Evolutionary conservation across 2,113 vertebrate species (phyloP).

Genomic region (Ceyx margarethae): DNA sequence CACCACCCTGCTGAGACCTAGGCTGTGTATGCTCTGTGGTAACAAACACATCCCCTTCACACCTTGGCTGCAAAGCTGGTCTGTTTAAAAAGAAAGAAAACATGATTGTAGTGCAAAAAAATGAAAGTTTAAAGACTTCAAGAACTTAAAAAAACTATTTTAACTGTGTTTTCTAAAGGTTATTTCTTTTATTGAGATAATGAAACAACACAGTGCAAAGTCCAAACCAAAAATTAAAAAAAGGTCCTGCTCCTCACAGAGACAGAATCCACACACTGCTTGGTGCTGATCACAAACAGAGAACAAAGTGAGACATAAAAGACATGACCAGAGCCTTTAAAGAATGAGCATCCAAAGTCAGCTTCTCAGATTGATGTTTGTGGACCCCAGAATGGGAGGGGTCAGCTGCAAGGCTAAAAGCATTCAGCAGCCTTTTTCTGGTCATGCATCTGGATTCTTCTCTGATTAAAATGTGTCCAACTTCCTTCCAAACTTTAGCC

Average conservation of each 20-base stretch:
- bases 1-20: neutral
- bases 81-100: slow-evolving; percentile 7
- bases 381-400: neutral
- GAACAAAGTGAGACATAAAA: neutral
- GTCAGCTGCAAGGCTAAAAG: neutral
- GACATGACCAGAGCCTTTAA: neutral
- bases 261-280: neutral
- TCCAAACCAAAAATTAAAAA: neutral
- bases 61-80: neutral
- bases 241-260: neutral
- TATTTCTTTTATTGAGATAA: neutral
- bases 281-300: neutral
- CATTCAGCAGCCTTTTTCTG: neutral
- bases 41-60: neutral
- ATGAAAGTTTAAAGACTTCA: neutral
- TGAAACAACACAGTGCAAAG: neutral
- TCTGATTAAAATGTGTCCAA: neutral
- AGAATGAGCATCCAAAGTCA: neutral
- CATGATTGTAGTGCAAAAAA: neutral
- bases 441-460: neutral
- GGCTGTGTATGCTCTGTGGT: neutral
- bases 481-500: neutral
- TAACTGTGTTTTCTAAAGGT: neutral
- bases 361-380: fast-evolving
- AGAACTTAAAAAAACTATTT: neutral